A percentile compares a stretch with the other conserved stretches of the same genome.
phyloP scores from a whole-genome alignment of 2,113 vertebrate species.

The Atractosteus spatula region DNA sequence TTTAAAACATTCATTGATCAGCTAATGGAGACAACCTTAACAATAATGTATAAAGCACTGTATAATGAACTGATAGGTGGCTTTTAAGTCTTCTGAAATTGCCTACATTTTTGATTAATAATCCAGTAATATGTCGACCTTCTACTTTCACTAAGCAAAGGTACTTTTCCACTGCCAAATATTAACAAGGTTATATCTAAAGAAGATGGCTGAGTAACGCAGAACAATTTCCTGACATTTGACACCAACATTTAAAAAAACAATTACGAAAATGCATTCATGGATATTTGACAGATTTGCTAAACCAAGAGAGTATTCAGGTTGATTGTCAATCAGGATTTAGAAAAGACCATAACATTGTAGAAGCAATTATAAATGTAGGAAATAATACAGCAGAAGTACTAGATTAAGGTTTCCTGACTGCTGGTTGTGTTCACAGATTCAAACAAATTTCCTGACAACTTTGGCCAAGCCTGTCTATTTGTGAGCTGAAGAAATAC shows the following conservation, averaged over 20 bases:
- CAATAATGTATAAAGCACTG: too few relatives aligned
- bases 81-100: too few relatives aligned
- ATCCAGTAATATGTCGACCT: background rate
- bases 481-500: background rate
- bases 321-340: constrained; percentile 3
- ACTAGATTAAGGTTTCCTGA: background rate
- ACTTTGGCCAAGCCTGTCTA: too few relatives aligned
- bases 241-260: background rate
- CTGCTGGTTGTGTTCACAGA: background rate
- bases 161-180: background rate
- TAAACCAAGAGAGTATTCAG: background rate
- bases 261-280: background rate
- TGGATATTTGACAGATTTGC: background rate
- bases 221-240: background rate
- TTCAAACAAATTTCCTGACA: too few relatives aligned
- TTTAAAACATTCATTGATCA: too few relatives aligned
- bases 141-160: background rate
- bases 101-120: too few relatives aligned
- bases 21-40: too few relatives aligned
- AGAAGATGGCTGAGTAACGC: background rate
- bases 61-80: too few relatives aligned
- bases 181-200: background rate
- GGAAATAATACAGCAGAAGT: background rate
- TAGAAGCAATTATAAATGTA: background rate
- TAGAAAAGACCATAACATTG: background rate